Conservation (phyloP, 64 coral and sea anemone genomes). For the Pocillopora verrucosa region DNA sequence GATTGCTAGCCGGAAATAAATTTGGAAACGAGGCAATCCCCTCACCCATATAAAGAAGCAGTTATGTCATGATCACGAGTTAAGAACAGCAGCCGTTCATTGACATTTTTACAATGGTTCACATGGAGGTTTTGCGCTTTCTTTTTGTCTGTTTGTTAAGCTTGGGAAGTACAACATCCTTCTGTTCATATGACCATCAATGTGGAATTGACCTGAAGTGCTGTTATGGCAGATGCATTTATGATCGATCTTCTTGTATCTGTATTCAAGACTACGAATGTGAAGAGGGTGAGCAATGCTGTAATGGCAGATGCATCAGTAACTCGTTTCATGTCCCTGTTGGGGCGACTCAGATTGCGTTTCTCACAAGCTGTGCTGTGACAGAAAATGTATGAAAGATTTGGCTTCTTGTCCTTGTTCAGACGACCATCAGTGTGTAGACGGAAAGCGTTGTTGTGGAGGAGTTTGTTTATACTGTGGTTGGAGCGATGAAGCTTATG, state of each 20-base stretch:
- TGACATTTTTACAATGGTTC: neutral
- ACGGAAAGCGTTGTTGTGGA: too few species aligned
- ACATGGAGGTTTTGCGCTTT: neutral
- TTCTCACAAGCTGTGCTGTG: too few species aligned
- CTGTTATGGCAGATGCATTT: neutral
- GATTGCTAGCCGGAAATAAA: too few species aligned
- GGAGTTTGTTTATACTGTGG: too few species aligned
- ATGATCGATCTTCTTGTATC: neutral
- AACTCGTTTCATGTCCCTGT: too few species aligned
- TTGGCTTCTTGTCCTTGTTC: neutral
- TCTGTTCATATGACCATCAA: neutral
- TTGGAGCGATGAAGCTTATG: neutral
- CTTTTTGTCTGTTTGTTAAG: neutral
- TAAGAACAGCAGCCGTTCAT: neutral
- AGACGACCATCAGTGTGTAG: too few species aligned
- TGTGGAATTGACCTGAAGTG: neutral
- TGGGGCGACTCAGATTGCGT: too few species aligned
- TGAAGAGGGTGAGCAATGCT: neutral
- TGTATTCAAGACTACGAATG: neutral
- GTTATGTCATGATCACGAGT: neutral
- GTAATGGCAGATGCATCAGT: neutral
- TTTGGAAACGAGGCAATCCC: too few species aligned
- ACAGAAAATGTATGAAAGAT: too few species aligned
- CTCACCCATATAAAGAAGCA: too few species aligned
- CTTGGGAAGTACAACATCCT: neutral